Evolutionary conservation across 2,797 vertebrate species (phyloP), one percentile per base, ranked within the genome.

Genomic region (Lutjanus campechanus): DNA sequence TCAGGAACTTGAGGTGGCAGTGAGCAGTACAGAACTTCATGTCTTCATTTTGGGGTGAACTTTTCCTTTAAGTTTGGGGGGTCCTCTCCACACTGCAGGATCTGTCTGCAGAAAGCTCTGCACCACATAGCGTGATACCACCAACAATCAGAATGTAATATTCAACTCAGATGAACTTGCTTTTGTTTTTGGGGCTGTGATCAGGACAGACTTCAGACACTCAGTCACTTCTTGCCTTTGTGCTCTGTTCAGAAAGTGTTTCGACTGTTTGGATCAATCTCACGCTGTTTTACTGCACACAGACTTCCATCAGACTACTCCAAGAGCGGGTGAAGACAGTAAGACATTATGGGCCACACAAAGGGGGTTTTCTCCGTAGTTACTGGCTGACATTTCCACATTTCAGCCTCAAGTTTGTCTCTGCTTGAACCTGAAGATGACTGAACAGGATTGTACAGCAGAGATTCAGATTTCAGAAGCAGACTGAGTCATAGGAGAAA

Each of bases 141-240:
- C 43, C 46, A 77, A 69, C 73, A 56, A 50, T 76, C 77, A 76
- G 90, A 93, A 94, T 92, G 93, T 94, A 91, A 88, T 51, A 62
- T 56, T 79, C 73, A 73, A 11, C 69, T 77, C 70, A 10, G 79
- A 77, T 70, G 1, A 64, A 73, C 63, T 61, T 17, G 25, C 22
- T 82, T 74, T 61, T 19, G 68, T 83, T 25, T 25, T 59, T 13
- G 67, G 22, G 62, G 60, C 69, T 69, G 59, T 22, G 64, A 22
- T 77, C 69, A 53, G 74, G 64, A 60, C 49, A 22, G 46, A 81
- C 72, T 70, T 73, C 69, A 76, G 69, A 82, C 77, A 44, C 73
- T 82, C 73, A 0, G 69, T 79, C 85, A 76, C 82, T 70, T 85
- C 67, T 77, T 87, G 89, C 82, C 89, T 92, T 85, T 64, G 70